Base-by-base conservation (phyloP, 2,113 vertebrate genomes). In the Tautogolabrus adspersus region DNA sequence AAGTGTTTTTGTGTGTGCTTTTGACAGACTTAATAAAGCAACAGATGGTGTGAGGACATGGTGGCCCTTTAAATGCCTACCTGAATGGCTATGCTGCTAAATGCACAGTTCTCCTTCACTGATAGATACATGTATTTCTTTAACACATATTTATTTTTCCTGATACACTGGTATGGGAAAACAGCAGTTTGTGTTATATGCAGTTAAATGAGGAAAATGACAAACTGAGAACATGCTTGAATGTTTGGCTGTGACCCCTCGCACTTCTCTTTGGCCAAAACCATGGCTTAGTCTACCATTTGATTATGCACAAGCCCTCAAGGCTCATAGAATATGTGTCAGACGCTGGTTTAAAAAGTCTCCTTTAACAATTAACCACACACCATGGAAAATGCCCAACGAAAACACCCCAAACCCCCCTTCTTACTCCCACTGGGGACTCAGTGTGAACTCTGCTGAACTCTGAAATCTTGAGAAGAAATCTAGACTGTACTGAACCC, bases 281-380 rank as follows among this genome's bases (percentile, higher is more conserved):
- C 80, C 82, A 12, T 83, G 71, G 84, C 59, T 56, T 23, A 77
- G 69, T 72, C 85, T 60, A 77, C 82, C 85, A 88, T 88, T 82
- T 84, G 68, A 89, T 91, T 83, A 86, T 56, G 81, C 78, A 60
- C 79, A 65, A 79, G 78, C 83, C 85, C 83, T 89, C 57, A 21
- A 72, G 86, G 83, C 87, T 84, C 83, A 83, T 81, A 88, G 89
- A 89, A 79, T 85, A 83, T 77, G 93, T 93, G 88, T 93, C 86
- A 92, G 93, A 91, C 83, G n/a, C 67, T 89, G 88, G 88, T 89
- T 49, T 93, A 85, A 86, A 91, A 91, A 87, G 81, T 91, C 87
- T 87, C 88, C 88, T 81, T 81, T 87, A 93, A 93, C 87, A 92
- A 89, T 88, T 86, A 94, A 95, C 90, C 90, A 84, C 92, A 92